These are phyloP conservation scores for Maconellicoccus hirsutus DNA, from an alignment of 1,140 invertebrate species.

Conservation along the genomic window DNA sequence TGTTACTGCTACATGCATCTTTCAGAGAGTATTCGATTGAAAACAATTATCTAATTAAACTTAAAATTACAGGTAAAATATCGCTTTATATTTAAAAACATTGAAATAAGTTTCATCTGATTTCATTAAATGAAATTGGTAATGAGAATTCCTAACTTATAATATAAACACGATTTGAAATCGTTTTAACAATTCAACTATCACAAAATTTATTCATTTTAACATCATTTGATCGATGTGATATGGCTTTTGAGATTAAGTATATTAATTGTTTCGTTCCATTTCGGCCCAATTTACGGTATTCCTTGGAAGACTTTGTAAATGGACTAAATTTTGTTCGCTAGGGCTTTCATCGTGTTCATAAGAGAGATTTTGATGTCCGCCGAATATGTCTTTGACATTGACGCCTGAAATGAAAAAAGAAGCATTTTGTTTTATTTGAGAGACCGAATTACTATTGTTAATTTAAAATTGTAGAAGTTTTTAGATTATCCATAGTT, in stretches of 20 bases:
- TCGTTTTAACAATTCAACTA: background rate
- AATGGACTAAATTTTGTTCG: conserved; percentile 6
- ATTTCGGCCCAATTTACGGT: conserved; percentile 17
- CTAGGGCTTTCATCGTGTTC: conserved; percentile 30
- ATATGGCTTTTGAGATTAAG: background rate
- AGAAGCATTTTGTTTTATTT: background rate
- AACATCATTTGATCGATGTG: background rate
- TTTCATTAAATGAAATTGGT: too few species aligned
- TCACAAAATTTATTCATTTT: background rate
- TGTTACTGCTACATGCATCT: too few species aligned
- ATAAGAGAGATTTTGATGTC: conserved; percentile 31
- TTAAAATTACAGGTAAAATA: too few species aligned
- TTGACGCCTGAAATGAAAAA: conserved; percentile 30
- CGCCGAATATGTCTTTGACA: conserved; percentile 32
- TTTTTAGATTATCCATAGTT: background rate
- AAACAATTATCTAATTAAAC: too few species aligned
- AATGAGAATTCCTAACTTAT: background rate
- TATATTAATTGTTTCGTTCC: background rate
- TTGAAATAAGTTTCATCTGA: too few species aligned
- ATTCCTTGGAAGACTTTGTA: conserved; percentile 20
- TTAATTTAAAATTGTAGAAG: background rate
- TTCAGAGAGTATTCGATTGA: too few species aligned
- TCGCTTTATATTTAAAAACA: too few species aligned
- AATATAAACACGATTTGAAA: background rate
- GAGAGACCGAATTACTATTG: background rate